These are phyloP conservation scores for Gymnoscelis rufifasciata DNA, from an alignment of 2,888 invertebrate species.

Conservation along the genomic window DNA sequence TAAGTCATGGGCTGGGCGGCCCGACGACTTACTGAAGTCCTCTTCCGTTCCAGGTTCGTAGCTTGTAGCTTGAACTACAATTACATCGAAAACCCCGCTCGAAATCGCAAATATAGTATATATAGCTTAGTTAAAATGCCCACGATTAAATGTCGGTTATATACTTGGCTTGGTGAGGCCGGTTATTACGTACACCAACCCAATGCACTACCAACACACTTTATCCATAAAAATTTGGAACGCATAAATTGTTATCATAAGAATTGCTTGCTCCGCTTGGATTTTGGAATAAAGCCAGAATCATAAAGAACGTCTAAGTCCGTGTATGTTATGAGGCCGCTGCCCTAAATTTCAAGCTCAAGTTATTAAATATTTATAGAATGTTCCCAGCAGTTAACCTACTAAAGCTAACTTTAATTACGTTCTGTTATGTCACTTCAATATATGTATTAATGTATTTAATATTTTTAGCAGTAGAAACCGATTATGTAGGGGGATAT, in stretches of 20 bases:
- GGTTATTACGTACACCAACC: background rate
- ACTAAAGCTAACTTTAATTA: conserved; percentile 9
- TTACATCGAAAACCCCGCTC: background rate
- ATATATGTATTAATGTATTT: background rate
- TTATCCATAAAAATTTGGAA: conserved; percentile 41
- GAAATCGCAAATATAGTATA: too few relatives aligned
- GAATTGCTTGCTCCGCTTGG: conserved; percentile 43
- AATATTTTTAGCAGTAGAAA: too few relatives aligned
- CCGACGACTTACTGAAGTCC: conserved; percentile 61
- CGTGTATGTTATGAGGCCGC: conserved; percentile 54
- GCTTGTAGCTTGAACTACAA: conserved; percentile 2
- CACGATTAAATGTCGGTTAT: background rate
- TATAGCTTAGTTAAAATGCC: background rate
- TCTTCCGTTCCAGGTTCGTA: conserved; percentile 64
- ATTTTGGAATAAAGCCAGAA: conserved; percentile 65
- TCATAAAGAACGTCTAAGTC: conserved; percentile 51
- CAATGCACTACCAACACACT: conserved; percentile 10
- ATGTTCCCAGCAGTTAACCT: conserved; percentile 34
- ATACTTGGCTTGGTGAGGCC: too few relatives aligned
- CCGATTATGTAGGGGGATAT: too few relatives aligned
- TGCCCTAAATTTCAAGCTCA: conserved; percentile 56
- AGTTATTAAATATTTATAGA: conserved; percentile 54
- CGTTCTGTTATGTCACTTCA: conserved; percentile 15
- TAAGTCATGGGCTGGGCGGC: conserved; percentile 69
- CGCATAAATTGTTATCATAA: conserved; percentile 50